Conservation (phyloP, 1,140 invertebrate genomes). For the Drosophila watanabei region DNA sequence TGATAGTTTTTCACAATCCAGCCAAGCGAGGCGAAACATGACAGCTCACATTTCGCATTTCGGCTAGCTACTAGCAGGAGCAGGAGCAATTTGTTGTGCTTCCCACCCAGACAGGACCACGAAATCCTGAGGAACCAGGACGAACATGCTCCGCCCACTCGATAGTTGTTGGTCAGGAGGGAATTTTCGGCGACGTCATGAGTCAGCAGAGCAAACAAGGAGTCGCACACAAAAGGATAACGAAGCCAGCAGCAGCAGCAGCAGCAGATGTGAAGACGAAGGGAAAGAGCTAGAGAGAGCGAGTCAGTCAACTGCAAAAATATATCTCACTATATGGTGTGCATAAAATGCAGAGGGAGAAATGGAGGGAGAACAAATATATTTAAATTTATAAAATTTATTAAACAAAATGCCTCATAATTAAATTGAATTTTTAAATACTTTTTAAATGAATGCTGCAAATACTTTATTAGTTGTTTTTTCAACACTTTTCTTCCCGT, state of each 20-base stretch:
- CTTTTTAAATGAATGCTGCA: too few relatives aligned
- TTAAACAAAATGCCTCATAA: too few relatives aligned
- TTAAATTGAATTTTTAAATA: too few relatives aligned
- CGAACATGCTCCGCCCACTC: background rate
- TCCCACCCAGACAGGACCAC: conserved; percentile 35
- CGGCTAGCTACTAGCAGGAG: conserved; percentile 58
- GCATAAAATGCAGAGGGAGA: conserved; percentile 15
- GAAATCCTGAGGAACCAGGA: conserved; percentile 15
- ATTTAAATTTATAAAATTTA: too few relatives aligned
- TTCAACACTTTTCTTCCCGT: background rate
- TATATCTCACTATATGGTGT: conserved; percentile 63
- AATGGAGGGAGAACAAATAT: too few relatives aligned
- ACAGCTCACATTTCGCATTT: conserved; percentile 78
- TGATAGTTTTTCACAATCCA: conserved; percentile 54
- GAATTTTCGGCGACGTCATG: conserved; percentile 74
- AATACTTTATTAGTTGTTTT: too few relatives aligned
- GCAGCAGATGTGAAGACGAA: conserved; percentile 32
- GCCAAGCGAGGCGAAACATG: conserved; percentile 62
- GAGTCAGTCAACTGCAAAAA: conserved; percentile 81
- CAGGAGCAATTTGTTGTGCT: conserved; percentile 72
- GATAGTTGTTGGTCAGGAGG: conserved; percentile 55
- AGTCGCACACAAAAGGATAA: conserved; percentile 59
- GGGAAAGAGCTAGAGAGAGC: conserved; percentile 18
- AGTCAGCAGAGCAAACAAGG: conserved; percentile 73
- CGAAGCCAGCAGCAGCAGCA: background rate